Evolutionary conservation across 2,113 vertebrate species (phyloP).

Genomic region (Calypte anna): DNA sequence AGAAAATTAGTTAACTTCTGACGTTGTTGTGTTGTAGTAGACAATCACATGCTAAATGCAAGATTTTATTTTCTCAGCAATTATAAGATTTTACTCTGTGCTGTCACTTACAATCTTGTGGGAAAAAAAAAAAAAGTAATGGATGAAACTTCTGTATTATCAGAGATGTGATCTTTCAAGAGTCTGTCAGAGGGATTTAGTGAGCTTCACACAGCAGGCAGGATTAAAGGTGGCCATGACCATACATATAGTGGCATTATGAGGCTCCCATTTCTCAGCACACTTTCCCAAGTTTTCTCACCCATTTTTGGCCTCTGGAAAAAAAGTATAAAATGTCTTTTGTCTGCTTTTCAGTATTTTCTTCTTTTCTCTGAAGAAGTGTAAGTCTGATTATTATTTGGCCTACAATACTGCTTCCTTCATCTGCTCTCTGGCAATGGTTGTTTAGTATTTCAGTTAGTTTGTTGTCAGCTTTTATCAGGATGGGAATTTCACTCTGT

Average conservation of each 20-base stretch:
- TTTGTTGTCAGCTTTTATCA: not conserved
- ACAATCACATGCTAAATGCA: not conserved
- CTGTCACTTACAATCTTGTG: accelerated
- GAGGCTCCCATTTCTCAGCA: not conserved
- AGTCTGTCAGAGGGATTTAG: not conserved
- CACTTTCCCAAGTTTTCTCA: not conserved
- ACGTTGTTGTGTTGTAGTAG: not conserved
- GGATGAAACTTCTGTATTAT: not conserved
- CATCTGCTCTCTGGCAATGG: not conserved
- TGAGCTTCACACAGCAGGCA: not conserved
- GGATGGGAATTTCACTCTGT: not conserved
- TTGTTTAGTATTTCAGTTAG: not conserved
- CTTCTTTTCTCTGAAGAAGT: not conserved
- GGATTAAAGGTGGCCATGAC: not conserved
- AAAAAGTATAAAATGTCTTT: not conserved
- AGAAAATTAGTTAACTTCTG: not conserved
- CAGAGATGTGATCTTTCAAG: not conserved
- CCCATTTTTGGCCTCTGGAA: not conserved
- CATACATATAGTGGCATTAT: not conserved
- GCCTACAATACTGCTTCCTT: not conserved
- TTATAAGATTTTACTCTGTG: not conserved
- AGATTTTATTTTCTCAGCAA: not conserved
- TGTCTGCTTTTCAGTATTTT: not conserved
- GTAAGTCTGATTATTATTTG: not conserved
- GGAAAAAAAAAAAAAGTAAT: not conserved